Conservation (phyloP, 2,797 vertebrate genomes). For the Gastrophryne carolinensis region DNA sequence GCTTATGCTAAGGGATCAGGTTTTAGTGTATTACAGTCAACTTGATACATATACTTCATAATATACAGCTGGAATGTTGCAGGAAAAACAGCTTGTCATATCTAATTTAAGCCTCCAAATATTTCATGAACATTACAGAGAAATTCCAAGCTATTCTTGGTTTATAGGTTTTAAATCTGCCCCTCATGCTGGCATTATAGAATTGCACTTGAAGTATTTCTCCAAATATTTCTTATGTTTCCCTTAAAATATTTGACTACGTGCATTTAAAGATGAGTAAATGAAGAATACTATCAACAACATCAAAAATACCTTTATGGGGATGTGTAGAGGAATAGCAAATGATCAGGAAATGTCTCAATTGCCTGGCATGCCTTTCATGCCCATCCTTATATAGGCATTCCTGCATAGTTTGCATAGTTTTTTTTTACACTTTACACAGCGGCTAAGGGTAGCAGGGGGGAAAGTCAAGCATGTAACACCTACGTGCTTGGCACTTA, state of each 20-base stretch:
- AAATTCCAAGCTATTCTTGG: neutral
- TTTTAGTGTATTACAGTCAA: slow-evolving; percentile 19
- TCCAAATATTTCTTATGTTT: neutral
- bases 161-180: slow-evolving; percentile 17
- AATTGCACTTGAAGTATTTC: neutral
- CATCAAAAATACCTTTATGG: too few species aligned
- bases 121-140: neutral
- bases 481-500: too few species aligned
- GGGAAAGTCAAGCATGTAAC: too few species aligned
- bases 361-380: too few species aligned
- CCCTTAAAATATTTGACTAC: slow-evolving; percentile 4
- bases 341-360: too few species aligned
- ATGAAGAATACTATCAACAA: too few species aligned
- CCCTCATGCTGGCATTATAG: slow-evolving; percentile 1
- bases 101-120: neutral
- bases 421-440: too few species aligned
- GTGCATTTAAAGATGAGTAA: too few species aligned
- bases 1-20: slow-evolving; percentile 22
- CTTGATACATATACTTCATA: slow-evolving; percentile 28
- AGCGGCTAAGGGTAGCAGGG: too few species aligned
- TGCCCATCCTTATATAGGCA: too few species aligned
- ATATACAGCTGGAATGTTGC: neutral
- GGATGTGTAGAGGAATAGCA: too few species aligned
- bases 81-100: neutral
- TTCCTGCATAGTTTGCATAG: too few species aligned